These are phyloP conservation scores for Cephalopachus bancanus DNA, from an alignment of 2,797 vertebrate species.

Conservation along the genomic window DNA sequence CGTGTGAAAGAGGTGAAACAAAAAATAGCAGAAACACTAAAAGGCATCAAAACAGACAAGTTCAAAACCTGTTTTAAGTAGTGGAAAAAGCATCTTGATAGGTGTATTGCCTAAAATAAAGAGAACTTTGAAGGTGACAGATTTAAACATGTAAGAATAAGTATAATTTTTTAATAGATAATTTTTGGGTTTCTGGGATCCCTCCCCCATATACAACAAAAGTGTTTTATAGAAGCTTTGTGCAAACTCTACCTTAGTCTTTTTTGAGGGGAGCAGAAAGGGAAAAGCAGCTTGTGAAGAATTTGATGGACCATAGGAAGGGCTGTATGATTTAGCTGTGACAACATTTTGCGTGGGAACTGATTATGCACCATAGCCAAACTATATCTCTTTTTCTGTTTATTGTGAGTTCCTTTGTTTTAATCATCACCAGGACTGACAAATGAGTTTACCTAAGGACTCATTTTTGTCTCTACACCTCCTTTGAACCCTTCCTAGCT, in stretches of 20 bases:
- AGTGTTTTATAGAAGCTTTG: not conserved
- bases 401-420: not conserved
- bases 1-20: too few relatives aligned
- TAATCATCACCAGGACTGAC: constrained; percentile 26
- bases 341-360: not conserved
- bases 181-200: too few relatives aligned
- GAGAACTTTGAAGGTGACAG: too few relatives aligned
- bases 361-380: not conserved
- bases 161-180: too few relatives aligned
- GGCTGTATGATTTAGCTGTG: not conserved
- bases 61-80: too few relatives aligned
- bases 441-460: not conserved
- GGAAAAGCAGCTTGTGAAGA: not conserved
- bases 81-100: too few relatives aligned
- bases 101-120: too few relatives aligned
- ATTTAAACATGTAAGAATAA: too few relatives aligned
- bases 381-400: not conserved
- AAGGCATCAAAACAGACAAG: too few relatives aligned
- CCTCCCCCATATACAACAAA: not conserved
- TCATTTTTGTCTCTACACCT: not conserved
- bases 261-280: accelerated
- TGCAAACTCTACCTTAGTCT: not conserved
- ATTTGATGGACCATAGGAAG: not conserved
- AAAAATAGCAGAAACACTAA: too few relatives aligned
- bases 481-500: not conserved